Conservation (phyloP, 2,797 vertebrate species). For the Danio choprae region DNA sequence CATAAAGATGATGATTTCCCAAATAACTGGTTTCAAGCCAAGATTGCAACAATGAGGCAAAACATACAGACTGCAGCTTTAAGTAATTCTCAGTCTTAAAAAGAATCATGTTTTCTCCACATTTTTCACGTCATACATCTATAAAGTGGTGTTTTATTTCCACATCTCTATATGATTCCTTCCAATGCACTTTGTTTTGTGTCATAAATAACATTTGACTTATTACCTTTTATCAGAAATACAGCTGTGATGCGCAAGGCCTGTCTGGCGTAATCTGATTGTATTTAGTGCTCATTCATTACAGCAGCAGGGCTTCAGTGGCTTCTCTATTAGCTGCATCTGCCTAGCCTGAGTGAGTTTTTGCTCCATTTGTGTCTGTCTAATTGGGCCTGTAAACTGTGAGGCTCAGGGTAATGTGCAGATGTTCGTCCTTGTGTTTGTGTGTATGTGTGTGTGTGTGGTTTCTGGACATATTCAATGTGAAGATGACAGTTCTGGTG, state of each 20-base stretch:
- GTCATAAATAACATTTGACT: conserved; percentile 16
- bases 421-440: conserved; percentile 51
- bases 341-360: conserved; percentile 60
- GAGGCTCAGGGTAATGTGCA: conserved; percentile 57
- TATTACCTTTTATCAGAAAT: conserved; percentile 21
- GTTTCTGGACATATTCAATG: conserved; percentile 61
- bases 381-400: conserved; percentile 67
- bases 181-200: conserved; percentile 1
- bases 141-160: background rate
- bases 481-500: conserved; percentile 60
- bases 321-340: conserved; percentile 70
- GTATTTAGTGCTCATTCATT: conserved; percentile 54
- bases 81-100: too few relatives aligned
- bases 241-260: background rate
- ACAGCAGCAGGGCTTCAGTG: conserved; percentile 62
- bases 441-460: conserved; percentile 55
- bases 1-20: too few relatives aligned
- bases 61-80: too few relatives aligned
- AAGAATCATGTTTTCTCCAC: background rate
- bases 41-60: too few relatives aligned
- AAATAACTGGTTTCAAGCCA: too few relatives aligned
- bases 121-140: background rate
- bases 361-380: conserved; percentile 63
- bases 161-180: background rate
- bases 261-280: conserved; percentile 30